Percentiles rank a stretch among this genome's conserved stretches.
Conservation (phyloP, 2,113 vertebrate genomes). For the Ameiurus melas region DNA sequence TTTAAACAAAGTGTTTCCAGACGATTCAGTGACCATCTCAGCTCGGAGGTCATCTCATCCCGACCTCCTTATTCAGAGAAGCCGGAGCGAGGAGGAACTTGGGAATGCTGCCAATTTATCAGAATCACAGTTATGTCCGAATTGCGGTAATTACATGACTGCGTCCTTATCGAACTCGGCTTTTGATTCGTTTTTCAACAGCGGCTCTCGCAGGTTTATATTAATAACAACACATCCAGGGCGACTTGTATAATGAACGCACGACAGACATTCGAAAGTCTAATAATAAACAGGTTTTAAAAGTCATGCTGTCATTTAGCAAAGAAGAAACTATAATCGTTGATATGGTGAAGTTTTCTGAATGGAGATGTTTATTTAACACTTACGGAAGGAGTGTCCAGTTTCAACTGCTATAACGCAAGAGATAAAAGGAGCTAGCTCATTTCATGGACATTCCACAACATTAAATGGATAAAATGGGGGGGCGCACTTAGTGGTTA, state of each 20-base stretch:
- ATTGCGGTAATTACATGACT: not conserved
- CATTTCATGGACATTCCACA: not conserved
- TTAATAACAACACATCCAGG: not conserved
- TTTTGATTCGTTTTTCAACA: not conserved
- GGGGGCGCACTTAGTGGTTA: too few relatives aligned
- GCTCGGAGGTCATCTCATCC: slow-evolving; percentile 25
- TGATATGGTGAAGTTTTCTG: not conserved
- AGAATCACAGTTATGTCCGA: not conserved
- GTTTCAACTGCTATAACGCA: not conserved
- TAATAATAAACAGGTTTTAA: not conserved
- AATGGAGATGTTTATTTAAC: not conserved
- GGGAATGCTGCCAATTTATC: not conserved
- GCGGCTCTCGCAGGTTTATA: not conserved
- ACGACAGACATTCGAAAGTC: not conserved
- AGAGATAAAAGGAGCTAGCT: too few relatives aligned
- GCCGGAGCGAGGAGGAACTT: not conserved
- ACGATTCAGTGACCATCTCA: slow-evolving; percentile 32
- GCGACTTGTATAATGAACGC: not conserved
- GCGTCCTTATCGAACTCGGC: not conserved
- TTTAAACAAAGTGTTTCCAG: slow-evolving; percentile 44
- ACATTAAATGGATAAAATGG: not conserved
- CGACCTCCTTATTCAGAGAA: not conserved
- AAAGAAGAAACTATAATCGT: not conserved
- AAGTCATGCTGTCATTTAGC: not conserved
- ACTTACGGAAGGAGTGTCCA: not conserved